Evolutionary conservation across 2,888 invertebrate species (phyloP), one percentile per base, ranked within the genome.

Genomic region (Pecten maximus): DNA sequence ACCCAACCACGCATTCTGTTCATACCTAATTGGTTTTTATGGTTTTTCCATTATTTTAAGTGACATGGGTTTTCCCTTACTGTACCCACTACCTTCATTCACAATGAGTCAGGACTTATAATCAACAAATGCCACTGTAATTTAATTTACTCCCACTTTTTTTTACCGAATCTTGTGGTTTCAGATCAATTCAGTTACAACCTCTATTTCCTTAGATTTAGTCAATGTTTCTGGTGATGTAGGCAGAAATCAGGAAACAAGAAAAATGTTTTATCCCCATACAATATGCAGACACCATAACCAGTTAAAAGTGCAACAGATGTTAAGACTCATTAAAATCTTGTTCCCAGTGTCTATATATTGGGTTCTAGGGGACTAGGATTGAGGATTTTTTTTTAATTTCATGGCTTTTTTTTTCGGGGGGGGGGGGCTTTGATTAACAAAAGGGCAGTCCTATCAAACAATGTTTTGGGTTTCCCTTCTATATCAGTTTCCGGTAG

Each of bases 41-140:
- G 60, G 60, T 74, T 74, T 35, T 74, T 15, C 74, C 28, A 74
- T 35, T 28, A 74, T 35, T 12, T 28, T 35, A 0, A 12, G 28
- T 74, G 74, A 74, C 74, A 74, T 35, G 74, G 74, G 28, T 74
- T 74, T 74, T 35, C 74, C 74, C 74, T 74, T 35, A 35, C 35
- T 35, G 8, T 74, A 23, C 35, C 74, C 35, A 74, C 74, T 28
- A 74, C 74, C 2, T 8, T 48, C 48, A 48, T 6, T 23, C 23
- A 74, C 0, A 4, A 74, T 74, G 74, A 74, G 74, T 74, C 74
- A 74, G 74, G 23, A 35, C 10, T 74, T 28, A 74, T 74, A 74
- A 28, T 35, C 35, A 74, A 74, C 74, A 28, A 35, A 74, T 74
- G 74, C 35, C 23, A 3, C 15, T 74, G 74, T 35, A 74, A 74